Base-by-base conservation (phyloP, 2,888 invertebrate species). In the Latrodectus hesperus region DNA sequence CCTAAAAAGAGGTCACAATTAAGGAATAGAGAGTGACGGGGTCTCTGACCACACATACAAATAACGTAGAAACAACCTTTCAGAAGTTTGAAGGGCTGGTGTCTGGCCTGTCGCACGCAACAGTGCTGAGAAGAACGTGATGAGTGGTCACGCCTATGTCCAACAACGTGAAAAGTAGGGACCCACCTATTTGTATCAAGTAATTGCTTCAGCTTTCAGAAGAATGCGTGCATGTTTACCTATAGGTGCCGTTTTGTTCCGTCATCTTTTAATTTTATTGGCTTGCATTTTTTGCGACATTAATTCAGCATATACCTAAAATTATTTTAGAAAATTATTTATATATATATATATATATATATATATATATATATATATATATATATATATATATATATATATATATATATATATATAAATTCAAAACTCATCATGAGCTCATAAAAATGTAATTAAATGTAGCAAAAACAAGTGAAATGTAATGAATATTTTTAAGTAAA, bases 111-210 rank as follows among this genome's bases (percentile, higher is more conserved):
- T n/a, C 60, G n/a, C 60, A 60, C 60, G 60, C 60, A 60, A 60
- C 60, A 12, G 10, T 16, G 60, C 12, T 14, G n/a, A n/a, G 60
- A n/a, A 60, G 60, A 60, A 60, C 60, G 14, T 12, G 60, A 60
- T 60, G n/a, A 60, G n/a, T n/a, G 12, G 60, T 60, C 60, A 60
- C 60, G 60, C 60, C 60, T 60, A 60, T 60, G 60, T 60, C n/a
- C 60, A 60, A 60, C 60, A 60, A 60, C 60, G 60, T 60, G 60
- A 60, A 60, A n/a, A 60, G n/a, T 9, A 12, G 60, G 10, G 60
- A 60, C 60, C 60, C 60, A 60, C 60, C 60, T 60, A 60, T 60
- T 60, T 60, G 60, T 60, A 60, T 60, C 60, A 16, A 60, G n/a
- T 60, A 60, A 60, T 60, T 60, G n/a, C 60, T 60, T 60, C n/a